Conservation (phyloP, 92 coral and sea anemone species). For the Epizoanthus illoricatus region DNA sequence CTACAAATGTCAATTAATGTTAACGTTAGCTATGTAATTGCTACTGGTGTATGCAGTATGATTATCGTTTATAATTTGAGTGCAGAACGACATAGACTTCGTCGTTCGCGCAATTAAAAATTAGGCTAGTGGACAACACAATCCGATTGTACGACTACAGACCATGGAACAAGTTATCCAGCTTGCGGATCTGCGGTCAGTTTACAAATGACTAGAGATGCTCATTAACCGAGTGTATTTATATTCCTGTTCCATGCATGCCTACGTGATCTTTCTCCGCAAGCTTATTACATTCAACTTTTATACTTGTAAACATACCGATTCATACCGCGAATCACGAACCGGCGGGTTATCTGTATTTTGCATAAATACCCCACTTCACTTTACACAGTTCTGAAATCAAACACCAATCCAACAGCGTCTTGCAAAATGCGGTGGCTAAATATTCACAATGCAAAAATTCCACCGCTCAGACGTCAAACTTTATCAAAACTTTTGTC, state of each 20-base stretch:
- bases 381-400: slow-evolving; percentile 16
- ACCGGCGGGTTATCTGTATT: too few relatives aligned
- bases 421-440: too few relatives aligned
- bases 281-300: background rate
- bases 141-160: background rate
- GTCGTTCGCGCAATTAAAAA: too few relatives aligned
- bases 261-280: background rate
- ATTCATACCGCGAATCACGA: background rate
- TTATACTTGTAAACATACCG: background rate
- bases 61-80: too few relatives aligned
- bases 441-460: slow-evolving; percentile 15
- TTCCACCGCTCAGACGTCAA: background rate
- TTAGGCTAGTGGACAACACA: too few relatives aligned
- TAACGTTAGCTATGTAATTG: too few relatives aligned
- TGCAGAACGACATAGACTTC: too few relatives aligned
- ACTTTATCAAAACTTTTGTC: background rate
- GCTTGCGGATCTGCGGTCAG: slow-evolving; percentile 3
- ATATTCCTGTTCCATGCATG: background rate
- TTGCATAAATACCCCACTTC: background rate
- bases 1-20: too few relatives aligned
- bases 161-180: background rate
- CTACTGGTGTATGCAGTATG: too few relatives aligned
- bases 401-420: background rate
- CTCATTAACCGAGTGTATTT: background rate
- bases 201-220: background rate